These are phyloP conservation scores for Peromyscus californicus DNA, from an alignment of 2,113 vertebrate genomes.

Conservation along the genomic window DNA sequence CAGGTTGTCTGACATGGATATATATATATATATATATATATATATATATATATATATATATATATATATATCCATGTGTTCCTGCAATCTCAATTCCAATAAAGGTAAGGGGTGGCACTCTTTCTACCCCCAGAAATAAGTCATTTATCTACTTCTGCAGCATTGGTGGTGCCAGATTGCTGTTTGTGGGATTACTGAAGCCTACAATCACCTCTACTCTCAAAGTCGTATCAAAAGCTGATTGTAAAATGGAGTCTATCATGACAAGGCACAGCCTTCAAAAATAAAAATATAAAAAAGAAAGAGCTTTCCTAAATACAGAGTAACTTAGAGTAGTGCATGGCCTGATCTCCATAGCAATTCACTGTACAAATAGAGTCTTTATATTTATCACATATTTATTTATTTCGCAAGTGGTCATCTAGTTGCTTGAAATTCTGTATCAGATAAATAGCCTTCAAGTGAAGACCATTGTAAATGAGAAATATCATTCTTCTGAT, in stretches of 20 bases:
- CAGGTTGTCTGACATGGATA: neutral
- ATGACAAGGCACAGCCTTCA: neutral
- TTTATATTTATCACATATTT: neutral
- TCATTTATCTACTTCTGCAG: neutral
- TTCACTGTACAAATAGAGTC: neutral
- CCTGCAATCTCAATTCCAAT: neutral
- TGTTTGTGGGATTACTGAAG: neutral
- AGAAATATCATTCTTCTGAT: constrained; percentile 19
- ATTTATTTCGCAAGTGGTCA: constrained; percentile 20
- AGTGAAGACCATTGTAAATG: constrained; percentile 48
- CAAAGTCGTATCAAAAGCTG: neutral
- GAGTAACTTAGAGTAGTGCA: neutral
- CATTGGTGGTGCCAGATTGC: neutral
- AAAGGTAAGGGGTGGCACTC: neutral
- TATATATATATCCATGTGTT: neutral
- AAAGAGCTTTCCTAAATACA: neutral
- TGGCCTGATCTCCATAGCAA: neutral
- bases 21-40: too few relatives aligned
- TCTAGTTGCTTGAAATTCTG: neutral
- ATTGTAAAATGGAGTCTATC: neutral
- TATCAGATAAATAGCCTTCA: neutral
- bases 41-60: too few relatives aligned
- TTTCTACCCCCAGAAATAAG: neutral
- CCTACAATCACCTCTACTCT: neutral
- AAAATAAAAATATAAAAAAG: too few relatives aligned